Evolutionary conservation across 2,888 invertebrate genomes (phyloP), one percentile per base, ranked within the genome.

Genomic region (Parthenolecanium corni): DNA sequence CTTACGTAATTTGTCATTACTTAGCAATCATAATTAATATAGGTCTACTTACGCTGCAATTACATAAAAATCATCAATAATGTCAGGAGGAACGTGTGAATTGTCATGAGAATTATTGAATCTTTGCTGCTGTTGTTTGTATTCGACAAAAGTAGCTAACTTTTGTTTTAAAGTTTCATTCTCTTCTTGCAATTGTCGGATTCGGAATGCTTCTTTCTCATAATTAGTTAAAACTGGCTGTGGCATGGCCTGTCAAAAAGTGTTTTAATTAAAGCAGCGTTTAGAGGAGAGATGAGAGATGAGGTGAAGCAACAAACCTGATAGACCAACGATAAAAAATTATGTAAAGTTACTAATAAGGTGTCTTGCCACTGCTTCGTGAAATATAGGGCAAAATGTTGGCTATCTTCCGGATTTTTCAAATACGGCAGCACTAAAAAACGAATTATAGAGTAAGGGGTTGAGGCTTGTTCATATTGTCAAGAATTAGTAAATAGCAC

Each of bases 301-400:
- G 12, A 23, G 21, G 18, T 54, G 63, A 40, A n/a, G n/a, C 71
- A 71, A 71, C 72, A 68, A 73, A 80, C 82, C 74, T 85, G 83
- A 69, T 86, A 90, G 66, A 94, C 85, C 0, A 92, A 89, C 14
- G 93, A 87, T 42, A 97, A 77, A 71, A 96, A 88, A 75, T 96
- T 96, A 73, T 94, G 90, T 40, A 96, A 76, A 0, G 95, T 95
- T 31, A 86, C 83, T 62, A 92, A 76, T 69, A 93, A 82, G 25
- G 91, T 93, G 72, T 97, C 96, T 73, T 94, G 93, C 96, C 96
- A 97, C 64, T 89, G 89, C 67, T 88, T 83, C 9, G 88, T 89
- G 74, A 93, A 97, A 75, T 90, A 91, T 61, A 90, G 79, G 16
- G 87, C 82, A 75, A 92, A 97, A 40, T 82, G 79, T 14, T 87